Evolutionary conservation across 2,113 vertebrate species (phyloP).

Genomic region (Leuciscus idus): DNA sequence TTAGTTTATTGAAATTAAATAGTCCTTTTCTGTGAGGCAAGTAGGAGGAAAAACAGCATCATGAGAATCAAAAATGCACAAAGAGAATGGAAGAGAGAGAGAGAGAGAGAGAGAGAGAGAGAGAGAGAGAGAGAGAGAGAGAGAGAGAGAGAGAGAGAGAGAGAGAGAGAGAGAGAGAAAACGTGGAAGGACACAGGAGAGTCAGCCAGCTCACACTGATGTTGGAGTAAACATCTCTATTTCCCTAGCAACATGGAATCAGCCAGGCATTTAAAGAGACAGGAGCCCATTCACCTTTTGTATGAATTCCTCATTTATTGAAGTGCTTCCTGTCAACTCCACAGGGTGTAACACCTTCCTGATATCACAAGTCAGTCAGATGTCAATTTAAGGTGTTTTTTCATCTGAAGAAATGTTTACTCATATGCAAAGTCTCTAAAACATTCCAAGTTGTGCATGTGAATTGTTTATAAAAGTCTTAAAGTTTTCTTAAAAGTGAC

Average conservation of each 20-base stretch:
- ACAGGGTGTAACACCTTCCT: neutral
- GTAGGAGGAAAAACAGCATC: neutral
- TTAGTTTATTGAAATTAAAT: neutral
- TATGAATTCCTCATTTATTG: constrained; percentile 47
- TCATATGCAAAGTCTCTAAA: neutral
- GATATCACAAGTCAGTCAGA: neutral
- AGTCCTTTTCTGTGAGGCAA: neutral
- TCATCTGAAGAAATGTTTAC: neutral
- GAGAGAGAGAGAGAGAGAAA: neutral
- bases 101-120: neutral
- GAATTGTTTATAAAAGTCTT: no score
- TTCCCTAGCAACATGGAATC: constrained; percentile 75
- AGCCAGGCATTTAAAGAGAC: constrained; percentile 70
- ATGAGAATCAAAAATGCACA: neutral
- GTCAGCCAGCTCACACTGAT: constrained; percentile 34
- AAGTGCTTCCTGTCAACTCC: neutral
- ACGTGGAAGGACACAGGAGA: constrained; percentile 20
- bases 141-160: neutral
- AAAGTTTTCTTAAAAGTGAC: no score
- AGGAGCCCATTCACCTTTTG: constrained; percentile 44
- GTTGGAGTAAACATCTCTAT: constrained; percentile 72
- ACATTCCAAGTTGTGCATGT: neutral
- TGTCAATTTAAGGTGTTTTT: neutral
- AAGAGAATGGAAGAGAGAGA: neutral
- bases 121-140: neutral